A percentile compares a stretch with the other conserved stretches of the same genome.
Conservation (phyloP, 2,113 vertebrate species). For the Notarius quadriscutis region DNA sequence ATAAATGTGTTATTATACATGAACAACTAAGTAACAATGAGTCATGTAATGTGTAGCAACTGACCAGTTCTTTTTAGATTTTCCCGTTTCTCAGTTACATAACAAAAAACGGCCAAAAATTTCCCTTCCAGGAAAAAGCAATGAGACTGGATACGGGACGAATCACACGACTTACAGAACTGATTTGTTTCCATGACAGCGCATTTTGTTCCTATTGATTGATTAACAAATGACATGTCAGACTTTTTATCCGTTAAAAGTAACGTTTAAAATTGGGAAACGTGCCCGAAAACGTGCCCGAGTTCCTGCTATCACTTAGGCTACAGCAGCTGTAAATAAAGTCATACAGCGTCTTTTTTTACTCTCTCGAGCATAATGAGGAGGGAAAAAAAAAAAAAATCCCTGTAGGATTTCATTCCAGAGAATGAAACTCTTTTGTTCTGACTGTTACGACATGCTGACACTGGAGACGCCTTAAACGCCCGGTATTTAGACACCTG, state of each 20-base stretch:
- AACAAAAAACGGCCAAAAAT: not conserved
- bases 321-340: not conserved
- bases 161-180: not conserved
- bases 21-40: conserved; percentile 33
- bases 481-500: no score
- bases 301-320: not conserved
- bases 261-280: not conserved
- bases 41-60: not conserved
- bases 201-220: not conserved
- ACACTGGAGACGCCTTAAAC: not conserved
- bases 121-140: not conserved
- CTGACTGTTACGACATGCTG: not conserved
- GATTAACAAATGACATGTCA: not conserved
- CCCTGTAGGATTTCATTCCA: not conserved
- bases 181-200: not conserved
- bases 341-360: not conserved
- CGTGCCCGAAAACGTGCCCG: not conserved
- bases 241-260: not conserved
- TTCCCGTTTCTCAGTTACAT: no score
- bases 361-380: not conserved
- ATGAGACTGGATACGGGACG: not conserved
- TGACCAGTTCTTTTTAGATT: not conserved
- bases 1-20: conserved; percentile 1
- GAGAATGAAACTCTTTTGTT: not conserved
- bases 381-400: no score